A percentile compares a stretch with the other conserved stretches of the same genome.
phyloP scores from a whole-genome alignment of 1,140 invertebrate species.

The Physella acuta region DNA sequence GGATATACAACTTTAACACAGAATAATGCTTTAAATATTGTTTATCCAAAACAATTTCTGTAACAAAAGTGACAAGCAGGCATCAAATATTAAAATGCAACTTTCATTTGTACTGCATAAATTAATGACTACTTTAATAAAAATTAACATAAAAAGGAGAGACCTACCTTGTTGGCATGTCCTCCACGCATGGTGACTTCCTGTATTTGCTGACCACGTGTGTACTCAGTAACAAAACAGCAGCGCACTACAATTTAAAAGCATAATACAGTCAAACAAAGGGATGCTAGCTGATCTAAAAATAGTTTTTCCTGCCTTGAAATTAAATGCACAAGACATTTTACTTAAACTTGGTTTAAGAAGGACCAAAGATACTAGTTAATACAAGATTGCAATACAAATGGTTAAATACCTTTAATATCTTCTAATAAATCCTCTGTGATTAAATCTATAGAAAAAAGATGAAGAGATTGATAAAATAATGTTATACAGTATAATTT shows the following conservation, averaged over 20 bases:
- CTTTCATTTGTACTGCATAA: no score
- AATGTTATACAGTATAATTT: no score
- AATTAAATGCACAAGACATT: no score
- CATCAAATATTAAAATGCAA: no score
- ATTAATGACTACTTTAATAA: background rate
- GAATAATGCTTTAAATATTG: no score
- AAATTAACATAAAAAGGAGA: constrained; percentile 1
- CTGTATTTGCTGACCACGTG: constrained; percentile 68
- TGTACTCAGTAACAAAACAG: constrained; percentile 80
- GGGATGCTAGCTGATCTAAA: no score
- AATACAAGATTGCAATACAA: background rate
- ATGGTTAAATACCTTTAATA: constrained; percentile 62
- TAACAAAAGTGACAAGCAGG: no score
- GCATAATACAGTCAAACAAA: background rate
- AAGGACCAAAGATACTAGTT: background rate
- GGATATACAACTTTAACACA: no score
- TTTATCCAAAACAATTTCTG: no score
- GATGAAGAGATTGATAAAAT: background rate
- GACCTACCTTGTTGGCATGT: constrained; percentile 42
- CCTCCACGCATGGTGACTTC: constrained; percentile 48
- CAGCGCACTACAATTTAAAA: constrained; percentile 67
- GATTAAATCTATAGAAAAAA: constrained; percentile 37
- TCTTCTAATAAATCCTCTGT: constrained; percentile 62
- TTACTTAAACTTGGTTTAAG: background rate
- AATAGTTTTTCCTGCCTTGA: no score